These are phyloP conservation scores for Noctua comes DNA, from an alignment of 2,888 invertebrate species.

Conservation along the genomic window DNA sequence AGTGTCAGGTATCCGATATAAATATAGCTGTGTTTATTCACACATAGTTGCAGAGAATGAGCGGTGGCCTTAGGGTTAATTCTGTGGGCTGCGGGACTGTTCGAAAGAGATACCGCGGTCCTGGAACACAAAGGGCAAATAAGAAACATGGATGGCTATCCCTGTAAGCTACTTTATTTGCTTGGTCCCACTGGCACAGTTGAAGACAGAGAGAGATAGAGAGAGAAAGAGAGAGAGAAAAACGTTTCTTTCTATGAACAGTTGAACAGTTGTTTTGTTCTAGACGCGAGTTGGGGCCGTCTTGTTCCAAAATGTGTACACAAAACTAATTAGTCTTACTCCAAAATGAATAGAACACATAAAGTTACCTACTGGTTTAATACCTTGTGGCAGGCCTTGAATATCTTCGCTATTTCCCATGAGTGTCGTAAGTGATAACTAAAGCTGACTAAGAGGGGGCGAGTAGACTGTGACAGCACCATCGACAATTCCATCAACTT, in stretches of 20 bases:
- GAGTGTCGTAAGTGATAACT: constrained; percentile 20
- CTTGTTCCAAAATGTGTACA: not conserved
- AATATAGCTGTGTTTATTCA: not conserved
- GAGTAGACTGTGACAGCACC: not conserved
- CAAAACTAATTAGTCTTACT: not conserved
- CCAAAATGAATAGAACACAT: not conserved
- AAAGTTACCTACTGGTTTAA: not conserved
- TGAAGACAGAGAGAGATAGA: not conserved
- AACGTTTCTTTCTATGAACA: too few species aligned
- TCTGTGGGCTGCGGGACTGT: not conserved
- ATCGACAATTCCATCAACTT: not conserved
- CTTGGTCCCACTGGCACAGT: not conserved
- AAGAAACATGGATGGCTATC: too few species aligned
- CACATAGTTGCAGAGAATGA: not conserved
- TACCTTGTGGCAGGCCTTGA: not conserved
- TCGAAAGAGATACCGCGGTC: too few species aligned
- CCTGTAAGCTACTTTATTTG: not conserved
- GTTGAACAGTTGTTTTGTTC: not conserved
- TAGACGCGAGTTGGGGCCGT: not conserved
- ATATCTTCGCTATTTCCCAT: constrained; percentile 14
- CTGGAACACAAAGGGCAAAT: too few species aligned
- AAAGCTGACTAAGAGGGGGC: constrained; percentile 5
- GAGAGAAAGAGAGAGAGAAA: not conserved
- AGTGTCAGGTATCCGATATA: not conserved
- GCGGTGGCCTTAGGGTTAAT: not conserved